Base-by-base conservation (phyloP, 2,113 vertebrate species). In the Tor tambroides region DNA sequence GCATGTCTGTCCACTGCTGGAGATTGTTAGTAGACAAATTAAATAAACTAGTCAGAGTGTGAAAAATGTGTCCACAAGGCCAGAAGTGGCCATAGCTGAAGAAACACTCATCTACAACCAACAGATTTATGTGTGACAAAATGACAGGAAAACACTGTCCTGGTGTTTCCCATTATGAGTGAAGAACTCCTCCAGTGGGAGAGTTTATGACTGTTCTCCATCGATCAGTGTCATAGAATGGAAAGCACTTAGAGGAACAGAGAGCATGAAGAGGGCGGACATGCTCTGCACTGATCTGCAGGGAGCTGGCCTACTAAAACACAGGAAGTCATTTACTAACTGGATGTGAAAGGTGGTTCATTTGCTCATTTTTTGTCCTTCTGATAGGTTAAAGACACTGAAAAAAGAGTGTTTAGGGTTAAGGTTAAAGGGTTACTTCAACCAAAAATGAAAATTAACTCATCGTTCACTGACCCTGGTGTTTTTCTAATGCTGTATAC, bases 171-270 rank as follows among this genome's bases (percentile, higher is more conserved):
- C 61, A 82, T 87, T 85, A 89, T 79, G 79, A 83, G 83, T 84
- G 87, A 69, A 85, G 80, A 85, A 87, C 72, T 67, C 49, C 32
- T 71, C 79, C 35, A 41, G 69, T 56, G 83, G 79, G 82, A 85
- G 77, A 87, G 84, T 87, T 89, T 71, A 89, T 80, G 75, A 85
- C 75, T 88, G 51, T 80, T 80, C 87, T 85, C 75, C 83, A 82
- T 89, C 83, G 43, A 54, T 85, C 72, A 85, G 81, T 56, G 88
- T 77, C 61, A 78, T 69, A 61, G 78, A 67, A 72, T 74, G 76
- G 83, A 78, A 89, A 85, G 77, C 85, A 77, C 86, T 83, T 79
- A 82, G 78, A 89, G 74, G 83, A 85, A 85, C 67, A 85, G 76
- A 76, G 71, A 19, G 49, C 82, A 85, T 71, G 82, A 85, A 71